Evolutionary conservation across 2,797 vertebrate species (phyloP), one percentile per base, ranked within the genome.

Genomic region (Pseudopleuronectes americanus): DNA sequence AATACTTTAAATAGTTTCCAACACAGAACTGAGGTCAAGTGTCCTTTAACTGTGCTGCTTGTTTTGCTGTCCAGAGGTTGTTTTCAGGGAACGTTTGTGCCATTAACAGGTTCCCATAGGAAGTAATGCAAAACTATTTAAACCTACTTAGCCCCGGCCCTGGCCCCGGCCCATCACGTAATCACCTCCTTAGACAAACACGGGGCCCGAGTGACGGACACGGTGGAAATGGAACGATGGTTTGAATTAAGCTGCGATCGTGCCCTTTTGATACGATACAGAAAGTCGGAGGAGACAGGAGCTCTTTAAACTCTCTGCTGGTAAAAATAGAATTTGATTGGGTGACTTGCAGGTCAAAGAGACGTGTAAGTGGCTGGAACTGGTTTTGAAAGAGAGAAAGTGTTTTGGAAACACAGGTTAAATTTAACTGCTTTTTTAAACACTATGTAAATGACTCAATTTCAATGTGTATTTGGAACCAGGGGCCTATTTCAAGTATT

Each of bases 71-170:
- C 41, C 56, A 68, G 71, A 12, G 45, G 77, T 86, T 86, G 86
- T 89, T 92, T 90, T 81, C 63, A 68, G 74, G 65, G 71, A 51
- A 71, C 78, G 67, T 85, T 89, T 82, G 81, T 84, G 81, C 78
- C 88, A 92, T 90, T 87, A 91, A 86, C 77, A 68, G 79, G 64
- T 88, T 91, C 88, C 87, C 85, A 90, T 80, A 91, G 92, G 89
- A 94, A 89, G 89, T 82, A 88, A 74, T 75, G 81, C 73, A 73
- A 74, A 74, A 74, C 77, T 79, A 84, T 92, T 92, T 90, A 90
- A 92, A 92, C 81, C 86, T 88, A 91, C 88, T 91, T 88, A 88
- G 86, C 84, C 80, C 57, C 2, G 74, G 81, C 71, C 80, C 57
- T 19, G 74, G 81, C 71, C 52, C 64, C 22, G 58, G 81, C 71